Evolutionary conservation across 2,888 invertebrate species (phyloP), one percentile per base, ranked within the genome.

Genomic region (Pegoplata infirma): DNA sequence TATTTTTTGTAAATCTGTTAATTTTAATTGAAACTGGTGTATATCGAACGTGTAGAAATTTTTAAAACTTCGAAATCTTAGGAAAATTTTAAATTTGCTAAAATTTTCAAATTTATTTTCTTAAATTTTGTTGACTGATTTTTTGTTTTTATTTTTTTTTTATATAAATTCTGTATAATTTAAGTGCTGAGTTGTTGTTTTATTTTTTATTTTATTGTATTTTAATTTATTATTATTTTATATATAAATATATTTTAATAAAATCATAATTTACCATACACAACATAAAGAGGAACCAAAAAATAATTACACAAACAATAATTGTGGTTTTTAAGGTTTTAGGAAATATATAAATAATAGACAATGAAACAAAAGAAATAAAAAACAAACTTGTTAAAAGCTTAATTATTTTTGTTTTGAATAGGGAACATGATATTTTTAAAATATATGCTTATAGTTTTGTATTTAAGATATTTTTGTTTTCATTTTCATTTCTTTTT

Each of bases 171-270:
- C 25, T 73, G 67, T 73, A 46, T 73, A 75, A 47, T 69, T n/a
- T 56, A 56, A 36, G 71, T 75, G 79, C 71, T 75, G 67, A 67
- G 63, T 68, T 71, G 69, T 17, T 46, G 21, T 46, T 67, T 36
- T 79, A 53, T 49, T 80, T 73, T 56, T 71, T 71, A 75, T 82
- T 80, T 81, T 79, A 76, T 66, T 82, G 81, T 58, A 25, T 66
- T 59, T n/a, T 40, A n/a, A n/a, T n/a, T n/a, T n/a, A n/a, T n/a
- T n/a, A 46, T 66, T 25, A 49, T 40, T 55, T 72, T 66, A 61
- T 51, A 32, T 66, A 44, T 49, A 63, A 28, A 44, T 73, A 58
- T 53, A 40, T 61, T 44, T 47, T 28, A 46, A 56, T 32, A 47
- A 71, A 71, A 61, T 49, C n/a, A 59, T 61, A 71, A 59, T 61